Percentiles rank a stretch among this genome's conserved stretches.
Conservation (phyloP, 2,113 vertebrate species). For the Tupaia chinensis region DNA sequence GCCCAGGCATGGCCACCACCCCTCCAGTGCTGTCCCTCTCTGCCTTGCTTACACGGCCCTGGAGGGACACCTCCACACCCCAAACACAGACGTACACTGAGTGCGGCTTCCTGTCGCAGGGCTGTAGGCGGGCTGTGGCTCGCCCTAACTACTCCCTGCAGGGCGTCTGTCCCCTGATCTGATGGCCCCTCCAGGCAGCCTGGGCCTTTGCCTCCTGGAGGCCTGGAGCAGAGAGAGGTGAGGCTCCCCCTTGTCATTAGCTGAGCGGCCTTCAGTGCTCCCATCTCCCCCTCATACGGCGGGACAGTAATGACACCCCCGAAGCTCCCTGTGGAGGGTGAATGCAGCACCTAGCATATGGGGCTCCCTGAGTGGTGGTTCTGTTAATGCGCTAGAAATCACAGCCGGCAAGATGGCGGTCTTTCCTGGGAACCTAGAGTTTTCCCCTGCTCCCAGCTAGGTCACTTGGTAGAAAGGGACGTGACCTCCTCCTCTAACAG, state of each 20-base stretch:
- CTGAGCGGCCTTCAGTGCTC: background rate
- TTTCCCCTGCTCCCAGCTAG: background rate
- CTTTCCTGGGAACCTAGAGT: background rate
- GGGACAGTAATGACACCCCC: background rate
- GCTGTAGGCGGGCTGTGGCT: background rate
- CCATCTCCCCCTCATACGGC: background rate
- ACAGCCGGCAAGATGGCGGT: background rate
- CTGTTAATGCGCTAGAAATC: background rate
- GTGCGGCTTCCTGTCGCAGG: background rate
- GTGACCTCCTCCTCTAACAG: background rate
- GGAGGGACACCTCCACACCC: background rate
- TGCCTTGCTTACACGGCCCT: background rate
- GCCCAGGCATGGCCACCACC: accelerated
- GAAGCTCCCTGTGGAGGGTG: background rate
- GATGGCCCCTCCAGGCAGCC: background rate
- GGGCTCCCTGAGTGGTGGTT: background rate
- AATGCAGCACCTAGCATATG: background rate
- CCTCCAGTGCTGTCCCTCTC: background rate
- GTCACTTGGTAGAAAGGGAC: background rate
- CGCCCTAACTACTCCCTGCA: background rate
- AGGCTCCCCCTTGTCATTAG: background rate
- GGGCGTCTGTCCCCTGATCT: background rate
- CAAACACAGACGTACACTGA: no score
- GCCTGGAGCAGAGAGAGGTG: background rate
- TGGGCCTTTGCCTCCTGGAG: background rate